Conservation (phyloP, 2,797 vertebrate genomes). For the Pristis pectinata region DNA sequence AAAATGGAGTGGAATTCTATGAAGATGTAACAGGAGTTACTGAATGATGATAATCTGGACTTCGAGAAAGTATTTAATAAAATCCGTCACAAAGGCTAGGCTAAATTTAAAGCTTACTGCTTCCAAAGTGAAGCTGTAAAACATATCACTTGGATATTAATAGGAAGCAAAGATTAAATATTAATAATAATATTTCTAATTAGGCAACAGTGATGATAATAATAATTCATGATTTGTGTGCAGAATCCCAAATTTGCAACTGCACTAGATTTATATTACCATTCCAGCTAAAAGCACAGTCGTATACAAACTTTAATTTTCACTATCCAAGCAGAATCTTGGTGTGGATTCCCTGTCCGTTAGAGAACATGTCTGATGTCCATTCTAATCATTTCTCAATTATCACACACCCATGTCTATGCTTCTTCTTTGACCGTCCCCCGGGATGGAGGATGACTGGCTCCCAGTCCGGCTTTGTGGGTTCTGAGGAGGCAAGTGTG, state of each 20-base stretch:
- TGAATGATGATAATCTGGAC: slow-evolving; percentile 16
- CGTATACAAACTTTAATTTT: background rate
- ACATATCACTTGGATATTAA: slow-evolving; percentile 16
- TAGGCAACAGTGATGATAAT: background rate
- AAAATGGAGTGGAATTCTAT: slow-evolving; percentile 24
- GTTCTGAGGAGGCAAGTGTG: too few species aligned
- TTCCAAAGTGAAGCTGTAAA: background rate
- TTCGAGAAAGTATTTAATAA: slow-evolving; percentile 32
- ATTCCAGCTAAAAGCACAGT: background rate
- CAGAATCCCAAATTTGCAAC: background rate
- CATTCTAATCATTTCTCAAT: background rate
- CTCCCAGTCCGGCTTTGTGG: too few species aligned
- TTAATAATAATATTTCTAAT: slow-evolving; percentile 32
- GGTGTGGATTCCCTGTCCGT: background rate
- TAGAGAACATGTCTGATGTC: background rate
- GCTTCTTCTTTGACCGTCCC: background rate
- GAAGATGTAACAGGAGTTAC: slow-evolving; percentile 28
- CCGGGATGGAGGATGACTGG: too few species aligned
- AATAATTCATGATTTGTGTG: background rate
- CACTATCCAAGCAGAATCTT: background rate
- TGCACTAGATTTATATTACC: background rate
- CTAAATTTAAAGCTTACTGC: background rate
- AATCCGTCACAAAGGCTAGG: background rate
- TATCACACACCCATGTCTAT: background rate
- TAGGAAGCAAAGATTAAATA: slow-evolving; percentile 27